These are phyloP conservation scores for Matsumurasca onukii DNA, from an alignment of 1,140 invertebrate species.

Conservation along the genomic window DNA sequence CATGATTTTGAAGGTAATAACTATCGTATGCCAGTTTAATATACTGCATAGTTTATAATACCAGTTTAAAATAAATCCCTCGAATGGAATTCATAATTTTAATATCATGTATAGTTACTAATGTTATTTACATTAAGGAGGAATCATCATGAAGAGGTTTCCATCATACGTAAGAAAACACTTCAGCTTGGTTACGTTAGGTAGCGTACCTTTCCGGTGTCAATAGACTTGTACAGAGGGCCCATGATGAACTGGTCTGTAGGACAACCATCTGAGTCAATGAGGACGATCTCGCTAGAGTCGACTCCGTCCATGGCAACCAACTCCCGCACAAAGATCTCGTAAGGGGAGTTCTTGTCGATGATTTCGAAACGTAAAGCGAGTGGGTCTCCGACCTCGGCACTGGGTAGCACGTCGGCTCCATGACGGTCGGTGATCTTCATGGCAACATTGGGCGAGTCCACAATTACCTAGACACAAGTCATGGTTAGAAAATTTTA, in stretches of 20 bases:
- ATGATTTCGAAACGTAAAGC: constrained; percentile 90
- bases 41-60: no score
- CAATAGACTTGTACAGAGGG: constrained; percentile 76
- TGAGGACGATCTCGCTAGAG: constrained; percentile 87
- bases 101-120: no score
- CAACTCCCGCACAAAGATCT: constrained; percentile 91
- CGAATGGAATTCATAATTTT: no score
- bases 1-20: no score
- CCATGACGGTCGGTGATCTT: constrained; percentile 85
- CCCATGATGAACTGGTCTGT: constrained; percentile 93
- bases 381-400: constrained; percentile 86
- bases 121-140: no score
- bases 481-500: no score
- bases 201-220: constrained; percentile 57
- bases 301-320: constrained; percentile 93
- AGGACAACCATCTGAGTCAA: constrained; percentile 89
- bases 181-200: no score
- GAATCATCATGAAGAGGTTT: no score
- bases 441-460: constrained; percentile 93
- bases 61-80: no score
- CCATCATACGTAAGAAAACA: no score
- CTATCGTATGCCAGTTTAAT: no score
- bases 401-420: constrained; percentile 75
- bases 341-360: constrained; percentile 88
- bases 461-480: constrained; percentile 68